phyloP scores from a whole-genome alignment of 2,113 vertebrate species.

The Platichthys flesus region DNA sequence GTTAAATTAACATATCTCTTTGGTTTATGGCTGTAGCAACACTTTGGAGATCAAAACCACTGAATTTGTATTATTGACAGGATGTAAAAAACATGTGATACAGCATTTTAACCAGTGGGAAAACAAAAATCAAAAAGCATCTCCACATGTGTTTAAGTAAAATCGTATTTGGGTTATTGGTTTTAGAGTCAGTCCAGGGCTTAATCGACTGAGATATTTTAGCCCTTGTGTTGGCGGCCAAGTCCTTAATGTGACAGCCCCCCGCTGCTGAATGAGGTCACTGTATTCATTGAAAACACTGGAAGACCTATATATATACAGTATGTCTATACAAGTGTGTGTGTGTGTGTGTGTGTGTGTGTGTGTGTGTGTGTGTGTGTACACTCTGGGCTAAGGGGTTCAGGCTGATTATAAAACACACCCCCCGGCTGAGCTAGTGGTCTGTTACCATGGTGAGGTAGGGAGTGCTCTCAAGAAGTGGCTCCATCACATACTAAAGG shows the following conservation, averaged over 20 bases:
- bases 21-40: conserved; percentile 2
- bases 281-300: conserved; percentile 21
- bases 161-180: background rate
- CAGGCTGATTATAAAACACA: conserved; percentile 33
- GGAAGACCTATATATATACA: background rate
- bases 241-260: conserved; percentile 23
- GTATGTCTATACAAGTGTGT: background rate
- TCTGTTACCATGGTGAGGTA: conserved; percentile 66
- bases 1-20: conserved; percentile 24
- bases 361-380: background rate
- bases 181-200: background rate
- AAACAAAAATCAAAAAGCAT: background rate
- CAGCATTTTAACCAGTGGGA: background rate
- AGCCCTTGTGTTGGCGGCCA: background rate
- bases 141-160: background rate
- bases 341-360: too few relatives aligned
- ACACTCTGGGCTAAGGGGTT: background rate
- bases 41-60: background rate
- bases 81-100: background rate
- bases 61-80: background rate
- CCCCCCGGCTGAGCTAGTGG: conserved; percentile 28
- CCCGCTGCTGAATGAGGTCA: conserved; percentile 24
- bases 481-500: conserved; percentile 48
- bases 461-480: conserved; percentile 48
- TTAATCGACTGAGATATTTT: conserved; percentile 25